Base-by-base conservation (phyloP, 1,140 invertebrate genomes). In the Neodiprion pinetum region DNA sequence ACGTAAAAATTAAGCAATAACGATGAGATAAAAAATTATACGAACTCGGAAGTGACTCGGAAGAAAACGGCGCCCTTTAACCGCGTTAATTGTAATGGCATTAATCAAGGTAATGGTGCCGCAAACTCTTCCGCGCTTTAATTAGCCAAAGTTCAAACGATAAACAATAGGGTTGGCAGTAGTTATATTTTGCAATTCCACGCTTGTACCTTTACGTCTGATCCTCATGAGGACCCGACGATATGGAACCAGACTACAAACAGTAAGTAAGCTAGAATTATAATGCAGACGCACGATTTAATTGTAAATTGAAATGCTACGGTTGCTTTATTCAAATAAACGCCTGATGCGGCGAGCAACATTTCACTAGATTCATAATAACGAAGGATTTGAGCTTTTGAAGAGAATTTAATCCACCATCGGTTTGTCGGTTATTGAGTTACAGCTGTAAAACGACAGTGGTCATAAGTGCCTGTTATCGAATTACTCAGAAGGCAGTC, bases 21-120 rank as follows among this genome's bases (percentile, higher is more conserved):
- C 1, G 28, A 40, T 40, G 28, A 40, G 28, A 40, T 40, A 40
- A 40, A 40, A 40, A 40, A 40, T 40, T 40, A 40, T 40, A 40
- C 28, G 28, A 2, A 40, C 28, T 5, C 28, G 28, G 28, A 40
- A 40, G 17, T 66, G 40, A 73, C 48, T 72, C 48, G 14, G 67
- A 73, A 67, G 8, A 48, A 40, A 72, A 74, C 79, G 76, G 79
- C 75, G 78, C 50, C 69, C 74, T 71, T 75, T 75, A 71, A 75
- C 67, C 78, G 78, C 80, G 77, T 85, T 86, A 85, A 85, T 85
- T 85, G 80, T 85, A 85, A 85, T 85, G 83, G 79, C 81, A 85
- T 85, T 85, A 86, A 86, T 85, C 84, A 85, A 81, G 82, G 82
- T 85, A 86, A 86, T 86, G 84, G 83, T 82, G 74, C 75, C 76